Evolutionary conservation across 2,888 invertebrate genomes (phyloP).

Genomic region (Synanthedon tipuliformis): DNA sequence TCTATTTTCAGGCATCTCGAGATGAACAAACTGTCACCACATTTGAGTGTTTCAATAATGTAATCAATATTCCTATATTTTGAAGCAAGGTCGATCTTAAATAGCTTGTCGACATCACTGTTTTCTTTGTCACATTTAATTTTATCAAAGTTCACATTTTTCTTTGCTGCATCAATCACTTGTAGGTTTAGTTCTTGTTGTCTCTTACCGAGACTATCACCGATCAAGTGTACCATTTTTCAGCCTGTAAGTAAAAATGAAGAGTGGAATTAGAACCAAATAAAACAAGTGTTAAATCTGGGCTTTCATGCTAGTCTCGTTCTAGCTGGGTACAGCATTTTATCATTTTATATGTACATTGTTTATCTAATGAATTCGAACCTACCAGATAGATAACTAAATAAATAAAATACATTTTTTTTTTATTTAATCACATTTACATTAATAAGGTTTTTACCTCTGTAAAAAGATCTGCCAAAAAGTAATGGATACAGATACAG

Average conservation of each 20-base stretch:
- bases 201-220: slow-evolving; percentile 23
- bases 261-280: no score
- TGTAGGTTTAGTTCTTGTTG: slow-evolving; percentile 27
- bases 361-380: no score
- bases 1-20: slow-evolving; percentile 33
- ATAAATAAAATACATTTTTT: no score
- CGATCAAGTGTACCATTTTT: slow-evolving; percentile 24
- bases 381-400: no score
- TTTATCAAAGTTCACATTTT: slow-evolving; percentile 17
- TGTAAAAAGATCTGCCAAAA: no score
- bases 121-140: slow-evolving; percentile 17
- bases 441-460: no score
- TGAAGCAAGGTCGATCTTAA: slow-evolving; percentile 43
- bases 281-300: no score
- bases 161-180: slow-evolving; percentile 19
- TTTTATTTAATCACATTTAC: no score
- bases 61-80: slow-evolving; percentile 32
- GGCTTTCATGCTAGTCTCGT: no score
- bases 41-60: slow-evolving; percentile 32
- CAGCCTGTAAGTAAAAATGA: not conserved
- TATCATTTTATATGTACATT: no score
- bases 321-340: no score
- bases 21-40: slow-evolving; percentile 34
- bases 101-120: slow-evolving; percentile 37
- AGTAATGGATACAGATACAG: no score